Conservation (phyloP, 2,797 vertebrate species). For the Sternotherus odoratus region DNA sequence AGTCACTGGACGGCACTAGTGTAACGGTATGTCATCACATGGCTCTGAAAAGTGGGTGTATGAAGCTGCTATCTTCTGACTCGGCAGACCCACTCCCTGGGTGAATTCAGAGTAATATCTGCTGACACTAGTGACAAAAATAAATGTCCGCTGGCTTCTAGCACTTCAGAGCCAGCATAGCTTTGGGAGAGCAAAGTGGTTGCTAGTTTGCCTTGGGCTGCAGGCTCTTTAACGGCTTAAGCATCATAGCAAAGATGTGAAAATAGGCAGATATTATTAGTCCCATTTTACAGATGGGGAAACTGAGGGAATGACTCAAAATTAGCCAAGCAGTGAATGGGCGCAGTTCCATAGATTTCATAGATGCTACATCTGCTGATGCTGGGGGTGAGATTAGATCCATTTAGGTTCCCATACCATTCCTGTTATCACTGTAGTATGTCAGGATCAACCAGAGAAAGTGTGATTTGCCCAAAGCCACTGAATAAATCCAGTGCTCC, state of each 20-base stretch:
- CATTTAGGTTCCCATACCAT: accelerated
- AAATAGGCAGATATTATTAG: neutral
- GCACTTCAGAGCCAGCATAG: neutral
- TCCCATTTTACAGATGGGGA: accelerated
- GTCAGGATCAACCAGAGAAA: neutral
- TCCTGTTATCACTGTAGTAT: neutral
- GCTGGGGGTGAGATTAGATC: accelerated
- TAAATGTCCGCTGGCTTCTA: neutral
- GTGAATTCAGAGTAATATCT: neutral
- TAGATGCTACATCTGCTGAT: neutral
- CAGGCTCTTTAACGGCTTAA: neutral
- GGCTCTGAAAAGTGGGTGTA: neutral
- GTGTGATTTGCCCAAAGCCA: neutral
- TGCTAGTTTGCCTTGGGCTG: neutral
- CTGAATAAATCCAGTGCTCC: accelerated
- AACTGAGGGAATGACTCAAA: neutral
- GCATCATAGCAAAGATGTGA: neutral
- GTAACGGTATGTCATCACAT: neutral
- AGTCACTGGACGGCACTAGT: neutral
- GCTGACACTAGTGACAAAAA: neutral
- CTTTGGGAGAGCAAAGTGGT: neutral
- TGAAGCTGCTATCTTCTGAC: conserved; percentile 33
- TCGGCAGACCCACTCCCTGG: neutral
- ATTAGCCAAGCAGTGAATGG: neutral
- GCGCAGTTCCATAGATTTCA: accelerated